Evolutionary conservation across 2,113 vertebrate genomes (phyloP), one percentile per base, ranked within the genome.

Genomic region (Podilymbus podiceps): DNA sequence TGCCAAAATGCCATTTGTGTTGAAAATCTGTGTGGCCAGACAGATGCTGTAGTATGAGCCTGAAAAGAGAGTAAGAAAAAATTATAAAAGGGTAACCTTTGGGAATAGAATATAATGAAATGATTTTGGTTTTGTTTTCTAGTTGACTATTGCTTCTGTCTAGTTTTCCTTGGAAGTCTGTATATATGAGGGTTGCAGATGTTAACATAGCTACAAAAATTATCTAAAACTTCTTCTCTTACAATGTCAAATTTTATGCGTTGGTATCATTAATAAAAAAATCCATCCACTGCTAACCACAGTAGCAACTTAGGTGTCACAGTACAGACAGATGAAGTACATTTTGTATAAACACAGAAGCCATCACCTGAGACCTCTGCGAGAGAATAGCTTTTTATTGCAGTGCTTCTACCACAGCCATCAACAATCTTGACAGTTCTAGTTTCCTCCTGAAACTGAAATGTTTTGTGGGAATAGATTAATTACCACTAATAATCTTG

Each of bases 401-500:
- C 50, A 67, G 50, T 38, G 68, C 79, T 86, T 77, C 79, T 38
- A 42, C 31, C 68, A 52, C 35, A 89, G 62, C n/a, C 55, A 64
- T 91, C 66, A 56, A 76, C 81, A 69, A 40, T 31, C 42, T 44
- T 74, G 92, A 80, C 67, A 86, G 75, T 42, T 94, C 7, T 13
- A 50, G 35, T 88, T 91, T 76, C 40, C 77, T 63, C 27, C 23
- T 72, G 88, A 95, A 85, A 90, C 18, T 17, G 58, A 95, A 90
- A 68, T 0, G 2, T 88, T 90, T 81, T 15, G 2, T 80, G 67
- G 42, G 78, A 92, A 49, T 50, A 85, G 56, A 83, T 94, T 94
- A 93, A 93, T 86, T 92, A 23, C 35, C 3, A 4, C 55, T 90
- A 80, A 90, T 90, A 85, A 85, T 79, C 62, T 82, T 94, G 95